Conservation (phyloP, 2,888 invertebrate genomes). For the Laothoe populi region DNA sequence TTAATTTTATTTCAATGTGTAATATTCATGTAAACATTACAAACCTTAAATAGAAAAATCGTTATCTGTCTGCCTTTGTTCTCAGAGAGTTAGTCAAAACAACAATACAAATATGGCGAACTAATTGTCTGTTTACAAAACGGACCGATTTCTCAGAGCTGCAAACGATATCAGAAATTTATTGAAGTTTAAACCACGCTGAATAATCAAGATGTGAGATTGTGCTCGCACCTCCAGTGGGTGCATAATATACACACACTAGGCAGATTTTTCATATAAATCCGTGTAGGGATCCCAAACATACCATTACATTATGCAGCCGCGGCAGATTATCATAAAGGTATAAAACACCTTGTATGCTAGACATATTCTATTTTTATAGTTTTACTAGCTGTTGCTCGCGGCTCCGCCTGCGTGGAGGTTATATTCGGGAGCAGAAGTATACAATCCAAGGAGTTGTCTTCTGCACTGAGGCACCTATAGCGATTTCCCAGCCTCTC, state of each 20-base stretch:
- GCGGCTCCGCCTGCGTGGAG: too few relatives aligned
- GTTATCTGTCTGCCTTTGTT: background rate
- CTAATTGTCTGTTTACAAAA: background rate
- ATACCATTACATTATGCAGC: constrained; percentile 77
- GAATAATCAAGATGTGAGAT: constrained; percentile 15
- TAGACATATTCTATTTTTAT: constrained; percentile 19
- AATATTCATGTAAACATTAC: too few relatives aligned
- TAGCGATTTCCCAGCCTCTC: too few relatives aligned
- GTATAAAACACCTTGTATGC: constrained; percentile 47
- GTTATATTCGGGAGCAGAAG: too few relatives aligned
- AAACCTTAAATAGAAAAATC: too few relatives aligned
- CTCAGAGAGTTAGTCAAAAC: background rate
- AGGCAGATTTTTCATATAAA: constrained; percentile 66
- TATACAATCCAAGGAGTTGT: too few relatives aligned
- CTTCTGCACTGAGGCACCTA: too few relatives aligned
- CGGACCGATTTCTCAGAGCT: background rate
- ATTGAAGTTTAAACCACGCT: constrained; percentile 17
- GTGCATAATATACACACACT: constrained; percentile 61
- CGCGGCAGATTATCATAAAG: constrained; percentile 76
- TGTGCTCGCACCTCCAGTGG: constrained; percentile 40
- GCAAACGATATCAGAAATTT: constrained; percentile 4
- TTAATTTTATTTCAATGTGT: too few relatives aligned
- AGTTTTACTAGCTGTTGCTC: background rate
- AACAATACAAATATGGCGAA: background rate
- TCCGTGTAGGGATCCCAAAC: constrained; percentile 60